Conservation (phyloP, 2,113 vertebrate species). For the Lepisosteus osseus region DNA sequence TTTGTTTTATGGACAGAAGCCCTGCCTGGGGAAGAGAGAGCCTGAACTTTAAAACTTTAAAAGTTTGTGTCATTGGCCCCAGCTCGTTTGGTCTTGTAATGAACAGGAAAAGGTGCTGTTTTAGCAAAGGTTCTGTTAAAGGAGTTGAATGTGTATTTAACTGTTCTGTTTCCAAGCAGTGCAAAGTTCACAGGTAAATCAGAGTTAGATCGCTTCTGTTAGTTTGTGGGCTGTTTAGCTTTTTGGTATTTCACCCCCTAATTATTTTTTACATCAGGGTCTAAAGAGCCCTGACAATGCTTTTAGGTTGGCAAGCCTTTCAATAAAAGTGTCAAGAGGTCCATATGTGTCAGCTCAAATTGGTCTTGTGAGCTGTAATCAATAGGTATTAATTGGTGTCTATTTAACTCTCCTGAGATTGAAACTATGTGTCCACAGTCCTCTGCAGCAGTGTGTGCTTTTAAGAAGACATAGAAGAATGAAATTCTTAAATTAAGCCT, state of each 20-base stretch:
- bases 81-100: slow-evolving; percentile 24
- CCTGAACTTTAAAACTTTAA: background rate
- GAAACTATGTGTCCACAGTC: background rate
- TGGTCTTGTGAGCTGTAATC: slow-evolving; percentile 7
- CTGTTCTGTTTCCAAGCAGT: too few species aligned
- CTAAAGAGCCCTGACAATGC: background rate
- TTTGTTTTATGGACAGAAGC: slow-evolving; percentile 23
- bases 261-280: background rate
- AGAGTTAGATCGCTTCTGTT: background rate
- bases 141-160: background rate
- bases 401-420: background rate
- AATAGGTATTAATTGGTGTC: slow-evolving; percentile 2
- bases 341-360: slow-evolving; percentile 5
- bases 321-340: background rate
- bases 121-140: too few species aligned
- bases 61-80: slow-evolving; percentile 26
- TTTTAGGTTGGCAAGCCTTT: background rate
- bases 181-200: slow-evolving; percentile 10
- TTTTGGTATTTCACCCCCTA: background rate
- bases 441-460: background rate
- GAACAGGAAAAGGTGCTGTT: too few species aligned
- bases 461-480: background rate
- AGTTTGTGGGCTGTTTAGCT: background rate
- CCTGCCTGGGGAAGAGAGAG: background rate
- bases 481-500: background rate